Evolutionary conservation across 2,888 invertebrate genomes (phyloP), one percentile per base, ranked within the genome.

Genomic region (Athripsodes cinereus): DNA sequence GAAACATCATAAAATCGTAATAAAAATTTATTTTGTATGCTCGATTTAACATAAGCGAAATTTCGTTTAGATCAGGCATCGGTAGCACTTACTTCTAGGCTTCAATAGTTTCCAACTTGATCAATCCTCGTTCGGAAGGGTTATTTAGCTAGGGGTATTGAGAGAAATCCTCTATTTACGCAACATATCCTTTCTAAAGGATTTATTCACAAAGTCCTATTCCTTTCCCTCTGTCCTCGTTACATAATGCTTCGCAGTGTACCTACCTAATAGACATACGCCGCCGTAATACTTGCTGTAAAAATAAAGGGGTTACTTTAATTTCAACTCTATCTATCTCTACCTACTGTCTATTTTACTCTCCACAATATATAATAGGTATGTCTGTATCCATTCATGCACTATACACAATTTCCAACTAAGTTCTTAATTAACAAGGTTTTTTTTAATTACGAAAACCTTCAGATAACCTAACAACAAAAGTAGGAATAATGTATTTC

Each of bases 81-180:
- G 47, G 44, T 50, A 47, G 52, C 57, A 46, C 57, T 57, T 57
- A 52, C 44, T 19, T 13, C 20, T 16, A 16, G 47, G 44, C 34
- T 57, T 52, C 44, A 57, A 52, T 44, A 44, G 52, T 20, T 31
- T 47, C 40, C 40, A 46, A 26, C 46, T 57, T 52, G 57, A 57
- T 57, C 57, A 57, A 52, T 57, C 52, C 57, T 57, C 57, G 52
- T 57, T 57, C 57, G 52, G 52, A 52, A 57, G 57, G 57, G 57
- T 52, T 57, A 57, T 47, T 57, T 34, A 44, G 57, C 34, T 13
- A 26, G 46, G 52, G 34, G 20, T 57, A 57, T 52, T 52, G 57
- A 46, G 57, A 20, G 40, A 46, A 57, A 52, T 57, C 56, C 55
- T 59, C 56, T 51, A 53, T 59, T 59, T 56, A 59, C 59, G 56